Evolutionary conservation across 2,797 vertebrate genomes (phyloP).

Genomic region (Platyrinchus mystaceus): DNA sequence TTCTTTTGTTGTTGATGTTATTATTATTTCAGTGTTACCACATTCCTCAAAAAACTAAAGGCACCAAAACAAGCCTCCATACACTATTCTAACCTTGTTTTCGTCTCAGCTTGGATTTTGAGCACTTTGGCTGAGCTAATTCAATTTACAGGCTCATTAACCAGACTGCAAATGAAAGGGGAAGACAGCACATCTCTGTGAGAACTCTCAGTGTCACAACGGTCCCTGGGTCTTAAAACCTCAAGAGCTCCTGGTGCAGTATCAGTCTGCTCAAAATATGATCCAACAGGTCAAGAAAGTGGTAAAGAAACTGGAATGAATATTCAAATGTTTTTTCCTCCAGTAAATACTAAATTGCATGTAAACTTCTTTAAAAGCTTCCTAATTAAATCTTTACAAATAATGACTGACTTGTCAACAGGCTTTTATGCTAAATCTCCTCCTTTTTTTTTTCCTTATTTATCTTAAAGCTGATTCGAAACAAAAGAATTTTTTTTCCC

Average conservation of each 20-base stretch:
- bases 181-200: background rate
- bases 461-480: background rate
- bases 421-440: background rate
- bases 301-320: background rate
- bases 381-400: background rate
- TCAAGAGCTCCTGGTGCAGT: background rate
- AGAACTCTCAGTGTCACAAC: background rate
- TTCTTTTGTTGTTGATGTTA: background rate
- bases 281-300: background rate
- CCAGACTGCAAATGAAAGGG: conserved; percentile 43
- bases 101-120: background rate
- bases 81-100: background rate
- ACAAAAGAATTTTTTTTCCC: background rate
- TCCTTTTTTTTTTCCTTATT: background rate
- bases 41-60: background rate
- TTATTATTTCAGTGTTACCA: background rate
- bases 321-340: background rate
- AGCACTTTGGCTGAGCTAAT: conserved; percentile 49
- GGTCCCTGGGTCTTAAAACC: background rate
- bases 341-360: background rate
- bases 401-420: background rate
- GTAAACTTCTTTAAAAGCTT: background rate
- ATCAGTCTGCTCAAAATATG: background rate
- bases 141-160: conserved; percentile 72
- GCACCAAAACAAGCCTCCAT: background rate